Base-by-base conservation (phyloP, 2,797 vertebrate species). In the Anisognathus igniventris region DNA sequence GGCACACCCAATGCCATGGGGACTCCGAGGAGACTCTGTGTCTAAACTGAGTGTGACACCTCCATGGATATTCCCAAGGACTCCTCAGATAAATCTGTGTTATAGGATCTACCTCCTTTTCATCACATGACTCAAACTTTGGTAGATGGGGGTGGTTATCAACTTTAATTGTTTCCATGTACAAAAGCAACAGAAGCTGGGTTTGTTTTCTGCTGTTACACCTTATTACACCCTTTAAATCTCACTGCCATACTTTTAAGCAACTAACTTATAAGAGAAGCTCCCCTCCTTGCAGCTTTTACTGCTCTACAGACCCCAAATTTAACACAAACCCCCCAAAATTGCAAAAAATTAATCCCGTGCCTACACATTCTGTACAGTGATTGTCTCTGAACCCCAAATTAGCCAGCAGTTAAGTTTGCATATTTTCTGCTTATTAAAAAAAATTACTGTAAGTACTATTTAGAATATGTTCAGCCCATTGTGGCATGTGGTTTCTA, bases 391-490 rank as follows among this genome's bases (percentile, higher is more conserved):
- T 94, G 96, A 97, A 98, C 96, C 95, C 97, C 97, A 97, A 98
- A 98, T 98, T 98, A 99, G 98, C 95, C 97, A 97, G 97, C 98
- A 97, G 98, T 98, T 97, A 98, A 98, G 97, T 97, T 97, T 98
- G 98, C 98, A 98, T 99, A 98, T 99, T 99, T 99, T 98, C 98
- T 98, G 98, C 98, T 99, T 98, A 99, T 99, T 99, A 99, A 98
- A 98, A 98, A 98, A 98, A 99, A 99, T 98, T 98, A 95, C 86
- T 73, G 25, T 88, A 98, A 98, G 98, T 98, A 96, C 96, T 97
- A 98, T 98, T 98, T 97, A 96, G 98, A 98, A 97, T 97, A 87
- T 78, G 90, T 93, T 94, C 96, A 48, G 92, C 95, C 97, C 97
- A 97, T 98, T 97, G 97, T 96, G 98, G 98, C 99, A 99, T 99